Evolutionary conservation across 2,113 vertebrate genomes (phyloP).

Genomic region (Pteruthius melanotis): DNA sequence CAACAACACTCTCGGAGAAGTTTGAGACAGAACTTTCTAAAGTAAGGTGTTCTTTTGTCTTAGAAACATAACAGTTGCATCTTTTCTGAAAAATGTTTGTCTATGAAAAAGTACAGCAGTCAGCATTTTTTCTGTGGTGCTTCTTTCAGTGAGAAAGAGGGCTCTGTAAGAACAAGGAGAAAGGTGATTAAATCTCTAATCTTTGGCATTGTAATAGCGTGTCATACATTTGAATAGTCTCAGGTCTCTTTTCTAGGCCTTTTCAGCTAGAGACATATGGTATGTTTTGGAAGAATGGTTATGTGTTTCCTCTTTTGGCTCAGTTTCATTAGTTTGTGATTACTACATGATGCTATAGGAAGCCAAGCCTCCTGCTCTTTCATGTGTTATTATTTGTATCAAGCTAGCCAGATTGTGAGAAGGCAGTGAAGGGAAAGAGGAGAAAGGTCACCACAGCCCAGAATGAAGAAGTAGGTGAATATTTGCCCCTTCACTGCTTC

Average conservation of each 20-base stretch:
- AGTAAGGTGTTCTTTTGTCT: conserved; percentile 61
- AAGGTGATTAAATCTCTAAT: not conserved
- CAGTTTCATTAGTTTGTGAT: not conserved
- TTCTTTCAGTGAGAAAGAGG: not conserved
- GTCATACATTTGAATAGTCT: not conserved
- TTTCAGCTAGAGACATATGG: not conserved
- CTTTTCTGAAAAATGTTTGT: not conserved
- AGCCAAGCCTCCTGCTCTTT: conserved; percentile 16
- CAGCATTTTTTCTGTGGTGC: not conserved
- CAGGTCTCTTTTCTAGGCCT: not conserved
- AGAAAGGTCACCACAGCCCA: not conserved
- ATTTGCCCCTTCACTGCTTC: not conserved
- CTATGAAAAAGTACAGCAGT: not conserved
- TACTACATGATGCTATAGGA: not conserved
- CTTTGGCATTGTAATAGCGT: not conserved
- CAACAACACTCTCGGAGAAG: conserved; percentile 6
- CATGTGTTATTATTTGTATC: conserved; percentile 38
- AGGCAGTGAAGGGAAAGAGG: conserved; percentile 28
- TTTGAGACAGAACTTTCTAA: conserved; percentile 72
- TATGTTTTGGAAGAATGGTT: not conserved
- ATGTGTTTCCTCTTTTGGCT: not conserved
- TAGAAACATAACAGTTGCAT: not conserved
- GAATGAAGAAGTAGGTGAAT: conserved; percentile 25
- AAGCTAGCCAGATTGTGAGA: not conserved
- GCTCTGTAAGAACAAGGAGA: not conserved